Base-by-base conservation (phyloP, 2,888 invertebrate genomes). In the Stenotaenia linearis region DNA sequence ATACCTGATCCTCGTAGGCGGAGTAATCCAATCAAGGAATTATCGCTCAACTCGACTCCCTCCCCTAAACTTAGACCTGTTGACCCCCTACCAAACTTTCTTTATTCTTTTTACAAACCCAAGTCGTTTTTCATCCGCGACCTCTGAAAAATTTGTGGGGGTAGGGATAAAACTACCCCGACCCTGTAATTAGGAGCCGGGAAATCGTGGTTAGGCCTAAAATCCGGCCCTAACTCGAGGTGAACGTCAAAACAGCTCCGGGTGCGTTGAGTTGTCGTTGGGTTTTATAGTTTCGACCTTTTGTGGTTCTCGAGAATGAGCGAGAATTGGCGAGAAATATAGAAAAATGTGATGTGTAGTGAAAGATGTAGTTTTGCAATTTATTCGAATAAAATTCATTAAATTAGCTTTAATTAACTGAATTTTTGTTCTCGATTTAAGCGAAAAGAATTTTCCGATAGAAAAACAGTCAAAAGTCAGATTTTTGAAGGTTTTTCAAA, bases 51-150 rank as follows among this genome's bases (percentile, higher is more conserved):
- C 37, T 75, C 30, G 25, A 74, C 30, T 37, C 75, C 75, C 75
- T 40, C 37, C 50, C 79, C 28, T 79, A 28, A 23, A 61, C 56
- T 50, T 78, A 35, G 12, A 37, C 79, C 75, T 35, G 30, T 35
- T 50, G 75, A 30, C 79, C 79, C 75, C 79, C 74, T n/a, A 15
- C 23, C n/a, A 45, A 61, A 61, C 61, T 61, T 61, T 61, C 61
- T 61, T 25, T 23, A 61, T 61, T 61, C 61, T 61, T 28, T 23
- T 28, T 61, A 6, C 23, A 61, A 18, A 35, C 75, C 79, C 30
- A 37, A 37, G n/a, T 32, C 78, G 23, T 77, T 23, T 77, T 30
- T 40, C 78, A 30, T 45, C 78, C 45, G n/a, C 77, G 74, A 69
- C 30, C 74, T 75, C 56, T 56, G 12, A 23, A 25, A 56, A 25